Evolutionary conservation across 2,113 vertebrate species (phyloP), one percentile per base, ranked within the genome.

Genomic region (Cinclus mexicanus): DNA sequence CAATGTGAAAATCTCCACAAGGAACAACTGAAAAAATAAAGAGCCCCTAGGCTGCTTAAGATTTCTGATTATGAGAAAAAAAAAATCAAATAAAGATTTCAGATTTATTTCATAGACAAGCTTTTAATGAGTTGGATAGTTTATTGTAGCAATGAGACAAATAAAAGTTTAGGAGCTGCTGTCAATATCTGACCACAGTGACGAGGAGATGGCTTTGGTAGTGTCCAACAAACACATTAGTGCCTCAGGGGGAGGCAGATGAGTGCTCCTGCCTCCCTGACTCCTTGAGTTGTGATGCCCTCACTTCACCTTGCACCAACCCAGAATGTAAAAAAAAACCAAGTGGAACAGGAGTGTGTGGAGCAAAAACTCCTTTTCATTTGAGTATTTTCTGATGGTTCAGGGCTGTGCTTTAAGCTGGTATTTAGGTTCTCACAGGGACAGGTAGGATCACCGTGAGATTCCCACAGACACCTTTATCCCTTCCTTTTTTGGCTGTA

Each of bases 201-300:
- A 74, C 15, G 14, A 33, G 0, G 8, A 68, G 14, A 37, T 13
- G 42, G 24, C 68, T 89, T 71, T 50, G 33, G 13, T 29, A 8
- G 68, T 81, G 23, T 41, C 39, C 42, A 61, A 31, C 24, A 53
- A n/a, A 12, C 22, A 26, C 28, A 49, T 21, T 55, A 46, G 46
- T 57, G 41, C 26, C 60, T 80, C 37, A 46, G 41, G 49, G 55
- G 23, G 13, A 42, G 29, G 50, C 29, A 19, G 7, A 60, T 23
- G 41, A 28, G 31, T 56, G 23, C 42, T 78, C 6, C 42, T 61
- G 50, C 31, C 33, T 83, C 39, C 42, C 14, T 57, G 25, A 13
- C n/a, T 74, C 67, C 42, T 2, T 3, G 8, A 2, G 1, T 11
- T 71, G 56, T 35, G 3, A 22, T 1, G 1, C 44, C 59, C 70